phyloP scores from a whole-genome alignment of 2,888 invertebrate species.

The Timema podura region DNA sequence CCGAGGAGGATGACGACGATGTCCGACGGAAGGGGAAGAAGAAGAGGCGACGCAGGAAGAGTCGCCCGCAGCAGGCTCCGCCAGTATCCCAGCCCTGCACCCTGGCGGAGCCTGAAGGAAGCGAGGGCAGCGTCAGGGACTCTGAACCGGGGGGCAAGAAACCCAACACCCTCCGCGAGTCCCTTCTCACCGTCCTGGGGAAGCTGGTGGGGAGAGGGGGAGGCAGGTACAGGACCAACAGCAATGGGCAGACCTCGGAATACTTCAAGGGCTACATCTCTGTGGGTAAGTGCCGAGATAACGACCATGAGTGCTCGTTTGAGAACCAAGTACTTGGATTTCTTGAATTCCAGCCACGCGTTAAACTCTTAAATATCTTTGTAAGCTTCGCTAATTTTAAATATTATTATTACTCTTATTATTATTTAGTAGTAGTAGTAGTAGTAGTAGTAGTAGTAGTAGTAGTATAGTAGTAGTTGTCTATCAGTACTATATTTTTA shows the following conservation, averaged over 20 bases:
- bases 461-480: too few relatives aligned
- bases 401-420: too few relatives aligned
- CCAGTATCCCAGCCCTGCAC: neutral
- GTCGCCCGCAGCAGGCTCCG: conserved; percentile 6
- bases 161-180: conserved; percentile 55
- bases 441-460: too few relatives aligned
- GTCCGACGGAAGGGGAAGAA: conserved; percentile 15
- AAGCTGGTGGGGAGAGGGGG: conserved; percentile 57
- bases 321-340: neutral
- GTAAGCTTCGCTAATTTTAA: too few relatives aligned
- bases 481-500: too few relatives aligned
- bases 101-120: conserved; percentile 23
- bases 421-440: too few relatives aligned
- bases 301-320: neutral
- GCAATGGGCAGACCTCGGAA: conserved; percentile 33
- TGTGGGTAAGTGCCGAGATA: conserved; percentile 40
- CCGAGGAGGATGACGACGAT: conserved; percentile 21
- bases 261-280: conserved; percentile 47
- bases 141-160: conserved; percentile 18
- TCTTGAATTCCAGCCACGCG: neutral
- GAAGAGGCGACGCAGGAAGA: conserved; percentile 18
- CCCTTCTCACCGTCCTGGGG: conserved; percentile 60
- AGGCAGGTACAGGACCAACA: conserved; percentile 30
- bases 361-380: too few relatives aligned
- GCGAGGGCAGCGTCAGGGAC: conserved; percentile 21